Evolutionary conservation across 2,113 vertebrate species (phyloP), one percentile per base, ranked within the genome.

Genomic region (Toxotes jaculatrix): DNA sequence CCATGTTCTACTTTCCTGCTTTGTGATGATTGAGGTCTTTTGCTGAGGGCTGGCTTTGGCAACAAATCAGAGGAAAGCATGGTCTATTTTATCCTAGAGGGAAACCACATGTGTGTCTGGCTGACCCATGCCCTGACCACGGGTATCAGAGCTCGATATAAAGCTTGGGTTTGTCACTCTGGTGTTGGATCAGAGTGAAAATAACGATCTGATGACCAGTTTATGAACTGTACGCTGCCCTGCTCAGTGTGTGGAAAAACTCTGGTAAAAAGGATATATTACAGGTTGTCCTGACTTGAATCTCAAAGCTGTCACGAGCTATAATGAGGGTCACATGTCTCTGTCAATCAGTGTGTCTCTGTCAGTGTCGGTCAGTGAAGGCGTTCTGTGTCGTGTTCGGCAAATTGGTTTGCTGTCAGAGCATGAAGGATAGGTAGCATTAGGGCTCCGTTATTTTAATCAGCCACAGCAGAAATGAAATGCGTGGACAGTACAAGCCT

Each of bases 401-500:
- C 32, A 83, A 86, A 83, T 86, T 49, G 21, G 45, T 77, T 14
- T 0, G 4, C 38, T 59, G 83, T 80, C 68, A 77, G 4, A 36
- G 45, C 31, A 4, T 66, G 80, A 80, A 9, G 32, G 64, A 77
- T 70, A 1, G 42, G 66, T 4, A 19, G 66, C 21, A 53, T 69
- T 57, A 43, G 1, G 3, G 74, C 51, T 60, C 53, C 57, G 59
- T 62, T 56, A 68, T 38, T 76, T 32, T 67, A 36, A 79, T 88
- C 82, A 77, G 76, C 64, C 51, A 34, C 36, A 73, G 42, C 42
- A 32, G 19, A 74, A 74, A 82, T 43, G 21, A 77, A 61, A 82
- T 2, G 11, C 4, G 4, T 7, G 10, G 11, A 23, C 0, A 23
- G 38, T 3, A 23, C 17, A 36, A 40, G 49, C 62, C 56, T 31